phyloP scores from a whole-genome alignment of 2,797 vertebrate genomes.

The Prionace glauca region DNA sequence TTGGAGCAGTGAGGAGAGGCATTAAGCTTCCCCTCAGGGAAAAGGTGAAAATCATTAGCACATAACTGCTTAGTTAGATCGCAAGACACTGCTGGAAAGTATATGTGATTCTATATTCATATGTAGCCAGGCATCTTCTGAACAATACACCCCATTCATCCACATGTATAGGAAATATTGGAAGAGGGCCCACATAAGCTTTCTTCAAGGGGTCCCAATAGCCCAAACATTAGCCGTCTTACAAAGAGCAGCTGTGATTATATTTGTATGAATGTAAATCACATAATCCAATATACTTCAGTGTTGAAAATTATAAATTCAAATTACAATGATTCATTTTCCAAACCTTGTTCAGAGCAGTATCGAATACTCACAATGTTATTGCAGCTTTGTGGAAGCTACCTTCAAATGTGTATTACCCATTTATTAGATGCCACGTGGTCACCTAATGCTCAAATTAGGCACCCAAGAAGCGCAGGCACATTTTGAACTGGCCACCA shows the following conservation, averaged over 20 bases:
- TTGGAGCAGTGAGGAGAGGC: background rate
- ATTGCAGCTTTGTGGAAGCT: background rate
- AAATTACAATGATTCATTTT: background rate
- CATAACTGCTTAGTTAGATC: background rate
- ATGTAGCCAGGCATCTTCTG: background rate
- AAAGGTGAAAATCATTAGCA: background rate
- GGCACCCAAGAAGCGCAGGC: no score
- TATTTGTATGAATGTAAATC: background rate
- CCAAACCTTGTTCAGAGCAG: background rate
- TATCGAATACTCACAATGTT: background rate
- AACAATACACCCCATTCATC: background rate
- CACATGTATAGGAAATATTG: background rate
- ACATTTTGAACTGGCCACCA: no score
- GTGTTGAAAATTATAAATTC: background rate
- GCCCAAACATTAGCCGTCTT: background rate
- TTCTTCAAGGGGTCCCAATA: background rate
- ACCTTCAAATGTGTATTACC: background rate
- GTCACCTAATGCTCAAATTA: no score
- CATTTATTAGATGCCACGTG: no score
- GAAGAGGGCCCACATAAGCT: constrained; percentile 5
- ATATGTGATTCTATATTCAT: no score
- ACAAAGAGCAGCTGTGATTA: background rate
- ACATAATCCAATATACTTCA: background rate
- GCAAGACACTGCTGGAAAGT: background rate
- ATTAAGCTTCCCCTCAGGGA: background rate